These are phyloP conservation scores for Trachemys scripta DNA, from an alignment of 2,113 vertebrate species.

Conservation along the genomic window DNA sequence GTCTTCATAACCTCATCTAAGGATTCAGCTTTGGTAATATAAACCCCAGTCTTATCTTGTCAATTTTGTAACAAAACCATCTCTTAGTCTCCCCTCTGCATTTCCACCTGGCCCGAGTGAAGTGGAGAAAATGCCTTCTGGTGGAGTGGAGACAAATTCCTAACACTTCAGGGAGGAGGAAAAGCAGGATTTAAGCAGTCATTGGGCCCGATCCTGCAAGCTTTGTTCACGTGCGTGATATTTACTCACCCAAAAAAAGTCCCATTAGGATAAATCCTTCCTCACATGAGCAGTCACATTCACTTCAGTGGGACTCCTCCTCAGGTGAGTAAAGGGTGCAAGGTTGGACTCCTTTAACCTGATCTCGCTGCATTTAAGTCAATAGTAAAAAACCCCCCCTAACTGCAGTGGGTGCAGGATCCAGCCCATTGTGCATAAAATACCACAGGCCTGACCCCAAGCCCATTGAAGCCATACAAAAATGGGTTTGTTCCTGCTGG, in stretches of 20 bases:
- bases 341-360: neutral
- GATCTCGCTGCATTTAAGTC: neutral
- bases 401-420: neutral
- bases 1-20: slow-evolving; percentile 57
- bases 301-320: neutral
- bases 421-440: neutral
- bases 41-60: slow-evolving; percentile 46
- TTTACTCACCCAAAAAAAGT: neutral
- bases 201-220: neutral
- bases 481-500: neutral
- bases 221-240: neutral
- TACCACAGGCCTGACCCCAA: neutral
- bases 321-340: neutral
- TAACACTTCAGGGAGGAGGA: neutral
- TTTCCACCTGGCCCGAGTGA: too few relatives aligned
- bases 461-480: neutral
- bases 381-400: neutral
- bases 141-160: neutral
- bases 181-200: neutral
- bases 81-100: neutral
- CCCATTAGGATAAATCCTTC: neutral
- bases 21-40: neutral
- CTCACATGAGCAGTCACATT: neutral
- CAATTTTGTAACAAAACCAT: slow-evolving; percentile 10
- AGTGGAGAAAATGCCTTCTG: neutral